Percentiles rank a stretch among this genome's conserved stretches.
These are phyloP conservation scores for Nycticebus coucang DNA, from an alignment of 2,113 vertebrate genomes.

Conservation along the genomic window DNA sequence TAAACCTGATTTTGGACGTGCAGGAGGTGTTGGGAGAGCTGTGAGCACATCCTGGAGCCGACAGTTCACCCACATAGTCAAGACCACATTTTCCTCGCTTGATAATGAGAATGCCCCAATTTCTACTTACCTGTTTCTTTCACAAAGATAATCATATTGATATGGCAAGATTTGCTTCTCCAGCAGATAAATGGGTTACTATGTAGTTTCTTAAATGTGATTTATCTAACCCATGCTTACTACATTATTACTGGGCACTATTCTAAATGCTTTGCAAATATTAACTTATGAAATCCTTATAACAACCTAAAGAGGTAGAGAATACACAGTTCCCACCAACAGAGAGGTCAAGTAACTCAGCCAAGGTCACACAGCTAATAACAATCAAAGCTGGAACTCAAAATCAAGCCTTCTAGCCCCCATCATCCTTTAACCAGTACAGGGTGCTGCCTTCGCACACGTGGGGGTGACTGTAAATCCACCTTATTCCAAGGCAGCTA, in stretches of 20 bases:
- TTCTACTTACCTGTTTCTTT: neutral
- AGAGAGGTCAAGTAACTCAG: neutral
- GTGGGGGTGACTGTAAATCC: neutral
- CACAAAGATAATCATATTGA: neutral
- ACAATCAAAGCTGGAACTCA: neutral
- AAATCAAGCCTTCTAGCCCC: neutral
- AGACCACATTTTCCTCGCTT: neutral
- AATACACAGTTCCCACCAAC: neutral
- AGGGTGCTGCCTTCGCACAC: neutral
- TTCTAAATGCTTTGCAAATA: neutral
- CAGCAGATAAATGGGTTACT: neutral
- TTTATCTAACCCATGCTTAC: neutral
- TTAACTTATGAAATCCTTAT: neutral
- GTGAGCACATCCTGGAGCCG: rapidly evolving
- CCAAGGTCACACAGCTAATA: neutral
- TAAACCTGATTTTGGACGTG: no score
- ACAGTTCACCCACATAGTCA: no score
- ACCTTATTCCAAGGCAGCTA: neutral
- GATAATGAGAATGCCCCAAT: neutral
- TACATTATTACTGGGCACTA: neutral
- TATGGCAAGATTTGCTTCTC: neutral
- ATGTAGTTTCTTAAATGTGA: neutral
- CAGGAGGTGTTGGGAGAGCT: neutral
- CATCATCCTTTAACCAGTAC: rapidly evolving
- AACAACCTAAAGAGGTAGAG: neutral